These are phyloP conservation scores for Pseudomyrmex flavicornis DNA, from an alignment of 1,140 invertebrate species.

Conservation along the genomic window DNA sequence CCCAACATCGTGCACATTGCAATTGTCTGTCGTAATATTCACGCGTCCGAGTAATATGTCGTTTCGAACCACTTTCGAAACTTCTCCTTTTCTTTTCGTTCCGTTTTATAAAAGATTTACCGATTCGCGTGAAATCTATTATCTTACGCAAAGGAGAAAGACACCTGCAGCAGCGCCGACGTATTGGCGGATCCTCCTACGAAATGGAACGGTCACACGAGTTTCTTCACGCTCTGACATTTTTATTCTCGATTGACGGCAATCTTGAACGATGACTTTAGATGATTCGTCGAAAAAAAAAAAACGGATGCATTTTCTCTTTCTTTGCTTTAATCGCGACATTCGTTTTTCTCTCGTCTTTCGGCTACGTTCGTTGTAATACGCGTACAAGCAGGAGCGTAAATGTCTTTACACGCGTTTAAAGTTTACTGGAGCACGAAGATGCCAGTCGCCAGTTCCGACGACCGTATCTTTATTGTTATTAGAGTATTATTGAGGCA, in stretches of 20 bases:
- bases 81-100: neutral
- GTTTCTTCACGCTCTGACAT: neutral
- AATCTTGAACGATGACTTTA: neutral
- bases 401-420: no score
- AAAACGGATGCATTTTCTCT: neutral
- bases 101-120: neutral
- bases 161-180: constrained; percentile 53
- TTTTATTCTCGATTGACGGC: neutral
- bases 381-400: neutral
- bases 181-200: constrained; percentile 41
- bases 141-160: neutral
- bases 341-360: constrained; percentile 6
- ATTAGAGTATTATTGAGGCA: no score
- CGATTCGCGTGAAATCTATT: constrained; percentile 27
- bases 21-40: neutral
- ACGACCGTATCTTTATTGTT: no score
- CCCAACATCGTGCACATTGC: neutral
- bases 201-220: neutral
- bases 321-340: neutral
- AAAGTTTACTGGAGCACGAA: no score
- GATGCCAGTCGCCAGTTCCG: no score
- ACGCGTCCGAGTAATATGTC: neutral
- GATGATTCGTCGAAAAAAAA: neutral
- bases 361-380: neutral
- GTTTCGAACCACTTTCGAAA: neutral